Conservation (phyloP, 2,888 invertebrate genomes). For the Brachylomia viminalis region DNA sequence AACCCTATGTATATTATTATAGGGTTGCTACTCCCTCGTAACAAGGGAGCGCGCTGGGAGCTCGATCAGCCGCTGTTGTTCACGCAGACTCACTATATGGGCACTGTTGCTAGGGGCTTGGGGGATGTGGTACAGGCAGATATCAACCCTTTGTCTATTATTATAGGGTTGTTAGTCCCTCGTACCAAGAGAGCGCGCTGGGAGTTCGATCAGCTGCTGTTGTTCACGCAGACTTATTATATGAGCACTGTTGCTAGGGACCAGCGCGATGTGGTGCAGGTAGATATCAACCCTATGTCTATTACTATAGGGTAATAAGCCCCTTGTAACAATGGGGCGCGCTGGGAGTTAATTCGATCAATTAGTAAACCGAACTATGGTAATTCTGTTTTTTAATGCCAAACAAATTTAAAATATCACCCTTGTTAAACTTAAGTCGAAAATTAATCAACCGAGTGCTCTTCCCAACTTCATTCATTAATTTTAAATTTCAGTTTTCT, state of each 20-base stretch:
- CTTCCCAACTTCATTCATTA: background rate
- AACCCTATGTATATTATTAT: no score
- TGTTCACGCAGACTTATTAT: slow-evolving; percentile 96
- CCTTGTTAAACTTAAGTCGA: background rate
- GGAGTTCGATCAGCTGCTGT: slow-evolving; percentile 96
- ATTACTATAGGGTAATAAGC: no score
- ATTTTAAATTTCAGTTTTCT: background rate
- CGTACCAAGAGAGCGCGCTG: slow-evolving; percentile 95
- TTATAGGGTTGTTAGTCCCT: no score
- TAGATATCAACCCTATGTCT: slow-evolving; percentile 69
- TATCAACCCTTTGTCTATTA: no score
- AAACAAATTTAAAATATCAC: background rate
- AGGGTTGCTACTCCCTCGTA: no score
- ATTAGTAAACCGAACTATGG: background rate
- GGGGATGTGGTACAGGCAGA: no score
- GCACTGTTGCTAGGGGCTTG: no score
- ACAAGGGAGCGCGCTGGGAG: slow-evolving; percentile 96
- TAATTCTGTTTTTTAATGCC: background rate
- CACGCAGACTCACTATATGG: no score
- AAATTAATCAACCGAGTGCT: background rate
- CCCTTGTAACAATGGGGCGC: background rate
- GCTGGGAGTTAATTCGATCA: background rate
- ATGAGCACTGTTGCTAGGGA: slow-evolving; percentile 94
- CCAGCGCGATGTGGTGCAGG: slow-evolving; percentile 94
- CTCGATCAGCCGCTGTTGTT: no score